Conservation (phyloP, 2,113 vertebrate genomes). For the Ornithorhynchus anatinus region DNA sequence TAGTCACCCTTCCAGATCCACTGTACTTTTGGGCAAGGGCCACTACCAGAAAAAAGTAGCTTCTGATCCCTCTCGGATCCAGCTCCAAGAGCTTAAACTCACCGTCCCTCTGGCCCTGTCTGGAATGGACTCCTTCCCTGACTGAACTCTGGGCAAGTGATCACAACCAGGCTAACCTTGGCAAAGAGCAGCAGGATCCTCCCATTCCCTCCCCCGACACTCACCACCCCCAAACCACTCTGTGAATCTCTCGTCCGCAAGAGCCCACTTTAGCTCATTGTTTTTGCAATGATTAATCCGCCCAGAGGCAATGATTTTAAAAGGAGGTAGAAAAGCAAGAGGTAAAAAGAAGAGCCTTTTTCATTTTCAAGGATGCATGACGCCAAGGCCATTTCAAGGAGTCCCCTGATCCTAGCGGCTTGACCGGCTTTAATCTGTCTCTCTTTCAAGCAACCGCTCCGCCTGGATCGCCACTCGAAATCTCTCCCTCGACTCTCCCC, state of each 20-base stretch:
- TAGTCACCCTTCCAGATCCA: too few relatives aligned
- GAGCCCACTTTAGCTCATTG: slow-evolving; percentile 65
- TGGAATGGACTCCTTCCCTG: neutral
- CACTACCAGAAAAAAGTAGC: too few relatives aligned
- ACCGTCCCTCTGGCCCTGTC: neutral
- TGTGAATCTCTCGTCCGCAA: neutral
- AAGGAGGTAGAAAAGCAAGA: neutral
- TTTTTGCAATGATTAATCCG: slow-evolving; percentile 74
- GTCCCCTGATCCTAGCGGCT: slow-evolving; percentile 58
- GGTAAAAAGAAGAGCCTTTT: slow-evolving; percentile 22
- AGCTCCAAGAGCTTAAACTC: neutral
- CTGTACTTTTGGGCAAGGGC: too few relatives aligned
- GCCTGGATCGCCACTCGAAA: too few relatives aligned
- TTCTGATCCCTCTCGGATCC: too few relatives aligned
- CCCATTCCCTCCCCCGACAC: neutral
- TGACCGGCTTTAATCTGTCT: too few relatives aligned
- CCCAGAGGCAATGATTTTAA: slow-evolving; percentile 15
- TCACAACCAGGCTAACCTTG: too few relatives aligned
- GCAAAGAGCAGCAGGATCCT: neutral
- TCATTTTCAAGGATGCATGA: slow-evolving; percentile 44
- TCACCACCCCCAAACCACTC: slow-evolving; percentile 44
- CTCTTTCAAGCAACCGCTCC: too few relatives aligned
- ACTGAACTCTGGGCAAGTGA: too few relatives aligned
- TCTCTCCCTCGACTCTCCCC: slow-evolving; percentile 52
- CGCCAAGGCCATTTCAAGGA: slow-evolving; percentile 43